Evolutionary conservation across 1,140 invertebrate species (phyloP).

Genomic region (Liolophura sinensis): DNA sequence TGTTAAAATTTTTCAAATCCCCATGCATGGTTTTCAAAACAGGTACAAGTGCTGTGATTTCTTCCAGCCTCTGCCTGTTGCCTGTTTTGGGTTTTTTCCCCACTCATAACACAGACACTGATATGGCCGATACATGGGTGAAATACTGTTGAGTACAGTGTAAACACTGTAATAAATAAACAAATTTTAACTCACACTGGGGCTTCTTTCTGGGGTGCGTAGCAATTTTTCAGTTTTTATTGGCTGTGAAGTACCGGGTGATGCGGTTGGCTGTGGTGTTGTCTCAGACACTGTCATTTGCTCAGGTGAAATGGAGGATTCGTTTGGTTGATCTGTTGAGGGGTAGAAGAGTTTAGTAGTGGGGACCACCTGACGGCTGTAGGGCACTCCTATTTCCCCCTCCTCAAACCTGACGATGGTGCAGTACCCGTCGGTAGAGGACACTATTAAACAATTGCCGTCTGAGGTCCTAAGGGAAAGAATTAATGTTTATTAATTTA

Average conservation of each 20-base stretch:
- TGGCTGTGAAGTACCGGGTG: not conserved
- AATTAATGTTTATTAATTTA: too few relatives aligned
- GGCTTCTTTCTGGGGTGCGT: slow-evolving; percentile 2
- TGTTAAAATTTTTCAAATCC: too few relatives aligned
- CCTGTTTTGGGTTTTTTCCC: too few relatives aligned
- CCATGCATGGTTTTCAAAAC: too few relatives aligned
- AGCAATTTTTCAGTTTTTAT: slow-evolving; percentile 4
- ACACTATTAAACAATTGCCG: slow-evolving; percentile 78
- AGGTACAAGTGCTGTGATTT: too few relatives aligned
- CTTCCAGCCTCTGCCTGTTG: too few relatives aligned
- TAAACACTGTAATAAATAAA: too few relatives aligned
- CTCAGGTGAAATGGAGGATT: not conserved
- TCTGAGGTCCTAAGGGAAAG: slow-evolving; percentile 73
- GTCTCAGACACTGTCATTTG: not conserved
- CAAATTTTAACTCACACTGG: too few relatives aligned
- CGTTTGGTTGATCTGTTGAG: not conserved
- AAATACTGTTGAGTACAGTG: too few relatives aligned
- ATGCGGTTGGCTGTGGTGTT: not conserved
- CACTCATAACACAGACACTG: too few relatives aligned
- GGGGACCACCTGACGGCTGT: slow-evolving; percentile 41
- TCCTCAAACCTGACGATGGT: slow-evolving; percentile 84
- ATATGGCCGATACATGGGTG: too few relatives aligned
- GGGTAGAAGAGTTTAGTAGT: not conserved
- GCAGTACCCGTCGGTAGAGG: slow-evolving; percentile 95
- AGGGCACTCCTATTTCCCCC: slow-evolving; percentile 79